A percentile compares a stretch with the other conserved stretches of the same genome.
Evolutionary conservation across 1,140 invertebrate genomes (phyloP).

Genomic region (Amphibalanus amphitrite): DNA sequence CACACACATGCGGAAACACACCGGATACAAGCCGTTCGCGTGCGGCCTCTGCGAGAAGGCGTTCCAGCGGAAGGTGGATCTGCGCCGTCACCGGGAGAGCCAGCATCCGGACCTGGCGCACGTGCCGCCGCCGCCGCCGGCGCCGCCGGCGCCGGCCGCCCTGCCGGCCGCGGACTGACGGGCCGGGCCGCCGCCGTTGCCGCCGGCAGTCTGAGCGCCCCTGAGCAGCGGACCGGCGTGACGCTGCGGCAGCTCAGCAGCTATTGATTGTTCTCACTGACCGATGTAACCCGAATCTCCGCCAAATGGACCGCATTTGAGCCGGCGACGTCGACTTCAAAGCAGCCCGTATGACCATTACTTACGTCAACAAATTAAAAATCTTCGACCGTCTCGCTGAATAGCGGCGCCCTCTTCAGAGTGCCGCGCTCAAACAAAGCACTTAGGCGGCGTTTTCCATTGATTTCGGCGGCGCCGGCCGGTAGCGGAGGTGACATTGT

Average conservation of each 20-base stretch:
- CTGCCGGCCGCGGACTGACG: conserved; percentile 81
- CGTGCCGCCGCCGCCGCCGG: conserved; percentile 18
- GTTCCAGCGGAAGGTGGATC: conserved; percentile 86
- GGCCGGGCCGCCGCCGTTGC: too few species aligned
- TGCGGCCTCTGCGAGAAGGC: conserved; percentile 83
- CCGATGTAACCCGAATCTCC: background rate
- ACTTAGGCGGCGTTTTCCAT: background rate
- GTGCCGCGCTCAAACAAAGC: background rate
- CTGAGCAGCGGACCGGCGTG: too few species aligned
- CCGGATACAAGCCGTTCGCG: conserved; percentile 88
- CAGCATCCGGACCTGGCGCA: conserved; percentile 45
- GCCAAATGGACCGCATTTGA: background rate
- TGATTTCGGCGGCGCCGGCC: background rate
- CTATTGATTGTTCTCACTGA: too few species aligned
- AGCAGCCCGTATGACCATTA: background rate
- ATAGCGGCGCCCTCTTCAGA: background rate
- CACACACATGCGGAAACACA: conserved; percentile 90
- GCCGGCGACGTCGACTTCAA: too few species aligned
- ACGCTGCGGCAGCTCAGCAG: too few species aligned
- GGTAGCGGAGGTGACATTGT: background rate
- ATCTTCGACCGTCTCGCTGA: background rate
- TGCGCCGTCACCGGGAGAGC: conserved; percentile 77
- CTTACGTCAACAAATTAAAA: conserved; percentile 2
- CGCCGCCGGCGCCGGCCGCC: conserved; percentile 58
- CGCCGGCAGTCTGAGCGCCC: too few species aligned